Conservation (phyloP, 1,140 invertebrate species). For the Linepithema humile region DNA sequence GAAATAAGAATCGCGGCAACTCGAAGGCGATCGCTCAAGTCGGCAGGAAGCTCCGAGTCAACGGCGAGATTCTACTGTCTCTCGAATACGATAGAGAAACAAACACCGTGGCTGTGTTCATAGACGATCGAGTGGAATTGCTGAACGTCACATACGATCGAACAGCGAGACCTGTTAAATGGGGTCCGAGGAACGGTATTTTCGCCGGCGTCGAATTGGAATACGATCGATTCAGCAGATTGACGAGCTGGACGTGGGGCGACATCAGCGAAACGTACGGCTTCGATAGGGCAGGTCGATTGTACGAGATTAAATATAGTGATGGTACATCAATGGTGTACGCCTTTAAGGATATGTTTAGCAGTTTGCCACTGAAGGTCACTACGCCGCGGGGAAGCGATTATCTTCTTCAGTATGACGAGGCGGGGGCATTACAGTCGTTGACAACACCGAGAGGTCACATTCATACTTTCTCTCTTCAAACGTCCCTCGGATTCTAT, state of each 20-base stretch:
- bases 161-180: conserved; percentile 94
- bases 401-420: conserved; percentile 96
- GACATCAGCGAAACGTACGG: conserved; percentile 94
- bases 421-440: conserved; percentile 94
- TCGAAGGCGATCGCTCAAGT: conserved; percentile 91
- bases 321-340: conserved; percentile 94
- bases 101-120: conserved; percentile 94
- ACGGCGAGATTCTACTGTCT: conserved; percentile 95
- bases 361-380: conserved; percentile 94
- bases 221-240: conserved; percentile 95
- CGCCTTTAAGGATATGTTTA: conserved; percentile 95
- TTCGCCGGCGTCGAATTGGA: conserved; percentile 95
- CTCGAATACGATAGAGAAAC: conserved; percentile 96
- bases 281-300: conserved; percentile 93
- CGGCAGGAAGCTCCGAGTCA: conserved; percentile 93
- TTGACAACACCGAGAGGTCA: conserved; percentile 96
- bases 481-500: conserved; percentile 96
- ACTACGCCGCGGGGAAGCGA: conserved; percentile 96
- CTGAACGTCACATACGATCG: conserved; percentile 96
- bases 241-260: conserved; percentile 96
- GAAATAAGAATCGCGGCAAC: conserved; percentile 87
- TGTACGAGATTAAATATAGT: conserved; percentile 94
- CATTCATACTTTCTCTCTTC: conserved; percentile 95
- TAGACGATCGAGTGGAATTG: conserved; percentile 94
- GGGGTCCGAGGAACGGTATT: conserved; percentile 93